Conservation (phyloP, 2,113 vertebrate species). For the Uria aalge region DNA sequence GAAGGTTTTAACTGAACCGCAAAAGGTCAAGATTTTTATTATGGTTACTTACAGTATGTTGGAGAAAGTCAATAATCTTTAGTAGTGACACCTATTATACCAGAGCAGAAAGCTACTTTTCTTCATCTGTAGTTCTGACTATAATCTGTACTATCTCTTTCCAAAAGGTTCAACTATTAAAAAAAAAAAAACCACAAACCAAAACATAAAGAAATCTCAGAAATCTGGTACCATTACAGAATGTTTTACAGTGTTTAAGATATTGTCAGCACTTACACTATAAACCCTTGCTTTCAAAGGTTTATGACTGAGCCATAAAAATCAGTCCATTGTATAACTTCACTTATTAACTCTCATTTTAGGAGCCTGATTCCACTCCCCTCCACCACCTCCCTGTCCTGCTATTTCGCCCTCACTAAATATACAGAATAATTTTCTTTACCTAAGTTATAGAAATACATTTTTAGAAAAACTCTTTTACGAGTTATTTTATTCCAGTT, state of each 20-base stretch:
- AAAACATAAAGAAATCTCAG: background rate
- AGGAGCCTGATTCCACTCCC: background rate
- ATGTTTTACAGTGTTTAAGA: background rate
- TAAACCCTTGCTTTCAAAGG: slow-evolving; percentile 24
- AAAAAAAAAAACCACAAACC: background rate
- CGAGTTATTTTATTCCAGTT: background rate
- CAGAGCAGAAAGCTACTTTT: background rate
- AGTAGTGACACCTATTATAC: background rate
- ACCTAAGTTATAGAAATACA: background rate
- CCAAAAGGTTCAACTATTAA: background rate
- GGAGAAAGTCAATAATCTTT: slow-evolving; percentile 26
- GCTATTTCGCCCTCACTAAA: background rate
- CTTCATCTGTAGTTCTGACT: background rate
- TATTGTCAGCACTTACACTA: background rate
- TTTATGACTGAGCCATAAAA: slow-evolving; percentile 16
- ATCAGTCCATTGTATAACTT: background rate
- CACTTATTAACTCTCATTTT: background rate
- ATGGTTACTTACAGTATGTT: background rate
- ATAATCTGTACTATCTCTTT: slow-evolving; percentile 18
- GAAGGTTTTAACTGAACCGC: background rate
- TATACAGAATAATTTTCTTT: background rate
- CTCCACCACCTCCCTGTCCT: no score
- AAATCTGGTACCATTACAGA: background rate
- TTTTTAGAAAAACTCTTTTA: background rate
- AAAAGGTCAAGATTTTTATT: slow-evolving; percentile 17